Percentiles rank a stretch among this genome's conserved stretches.
Evolutionary conservation across 2,888 invertebrate genomes (phyloP).

Genomic region (Troides helena): DNA sequence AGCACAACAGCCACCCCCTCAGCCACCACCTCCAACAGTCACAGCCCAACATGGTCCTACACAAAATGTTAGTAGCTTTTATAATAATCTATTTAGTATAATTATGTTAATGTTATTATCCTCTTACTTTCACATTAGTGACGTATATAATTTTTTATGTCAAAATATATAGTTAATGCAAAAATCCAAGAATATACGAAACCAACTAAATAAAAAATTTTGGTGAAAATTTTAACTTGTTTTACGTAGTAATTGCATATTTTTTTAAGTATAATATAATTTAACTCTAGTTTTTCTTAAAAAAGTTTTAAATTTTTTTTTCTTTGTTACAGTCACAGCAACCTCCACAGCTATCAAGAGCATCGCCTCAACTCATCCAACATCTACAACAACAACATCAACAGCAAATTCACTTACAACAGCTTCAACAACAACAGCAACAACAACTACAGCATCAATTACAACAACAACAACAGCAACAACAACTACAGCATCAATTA

Average conservation of each 20-base stretch:
- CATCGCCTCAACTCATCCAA: constrained; percentile 50
- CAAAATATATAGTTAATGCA: neutral
- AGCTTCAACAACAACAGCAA: constrained; percentile 52
- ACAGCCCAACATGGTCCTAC: constrained; percentile 53
- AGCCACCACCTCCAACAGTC: constrained; percentile 65
- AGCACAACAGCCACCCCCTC: constrained; percentile 73
- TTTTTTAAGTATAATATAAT: neutral
- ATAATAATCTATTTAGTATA: neutral
- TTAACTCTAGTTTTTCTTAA: neutral
- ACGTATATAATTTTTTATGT: neutral
- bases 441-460: constrained; percentile 55
- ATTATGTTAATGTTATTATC: no score
- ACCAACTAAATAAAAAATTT: no score
- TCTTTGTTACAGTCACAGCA: constrained; percentile 33
- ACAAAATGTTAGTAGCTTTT: constrained; percentile 46
- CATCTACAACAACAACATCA: constrained; percentile 53
- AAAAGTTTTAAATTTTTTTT: neutral
- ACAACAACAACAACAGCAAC: constrained; percentile 47
- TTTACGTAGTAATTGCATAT: neutral
- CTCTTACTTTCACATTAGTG: neutral
- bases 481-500: constrained; percentile 53
- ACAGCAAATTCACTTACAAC: constrained; percentile 52
- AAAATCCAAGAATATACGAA: no score
- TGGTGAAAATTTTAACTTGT: neutral
- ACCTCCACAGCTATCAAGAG: constrained; percentile 46